Base-by-base conservation (phyloP, 2,888 invertebrate species). In the Hofmannophila pseudospretella region DNA sequence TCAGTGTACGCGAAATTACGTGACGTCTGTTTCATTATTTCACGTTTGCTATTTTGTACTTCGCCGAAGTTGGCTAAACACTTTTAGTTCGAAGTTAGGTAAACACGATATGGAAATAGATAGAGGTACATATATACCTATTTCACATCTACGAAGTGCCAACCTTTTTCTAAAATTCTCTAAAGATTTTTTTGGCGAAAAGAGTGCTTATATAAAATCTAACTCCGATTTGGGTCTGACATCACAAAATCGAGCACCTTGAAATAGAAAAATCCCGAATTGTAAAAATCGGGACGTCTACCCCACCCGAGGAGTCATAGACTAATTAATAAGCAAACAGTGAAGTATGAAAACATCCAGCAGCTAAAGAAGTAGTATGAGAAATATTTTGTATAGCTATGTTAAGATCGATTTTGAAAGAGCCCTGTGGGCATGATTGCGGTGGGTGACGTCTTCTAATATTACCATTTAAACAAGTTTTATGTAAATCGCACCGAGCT, bases 381-480 rank as follows among this genome's bases (percentile, higher is more conserved):
- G 32, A 22, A 34, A 30, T 33, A 36, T 35, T 37, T 45, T 40
- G 41, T 41, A 45, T 42, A 41, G 49, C 48, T 51, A 49, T 58
- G 49, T 48, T 51, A 52, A 53, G 66, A 68, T 63, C 68, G 74
- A 74, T 71, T 69, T 66, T 58, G 62, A 49, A 51, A 66, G 66
- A 64, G 57, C 58, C 58, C 57, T 57, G 55, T 53, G 61, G 61
- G 63, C 60, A 64, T 63, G 68, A 68, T 66, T 69, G 72, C 60
- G 73, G 71, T 67, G 64, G 74, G 74, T 79, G 84, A 82, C 79
- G 72, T 80, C 78, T 74, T 69, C 79, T 81, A 85, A 85, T 85
- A 85, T 85, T 85, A 85, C 81, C 85, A 85, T 85, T 85, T 85
- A 85, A 82, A 85, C 85, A 85, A 84, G 82, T 85, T 85, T 85